phyloP scores from a whole-genome alignment of 2,888 invertebrate species.

The Thera britannica region DNA sequence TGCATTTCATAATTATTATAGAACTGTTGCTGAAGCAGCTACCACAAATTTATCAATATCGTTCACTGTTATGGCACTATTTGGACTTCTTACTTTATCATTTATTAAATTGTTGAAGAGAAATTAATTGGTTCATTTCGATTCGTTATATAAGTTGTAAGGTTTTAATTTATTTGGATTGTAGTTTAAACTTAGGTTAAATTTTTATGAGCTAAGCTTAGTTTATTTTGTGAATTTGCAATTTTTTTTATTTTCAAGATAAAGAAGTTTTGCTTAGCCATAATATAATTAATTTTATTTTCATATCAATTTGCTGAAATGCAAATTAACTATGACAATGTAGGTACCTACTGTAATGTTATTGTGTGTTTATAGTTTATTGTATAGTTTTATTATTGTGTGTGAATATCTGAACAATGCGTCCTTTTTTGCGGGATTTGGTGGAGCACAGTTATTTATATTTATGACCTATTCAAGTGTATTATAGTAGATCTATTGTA shows the following conservation, averaged over 20 bases:
- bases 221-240: conserved; percentile 19
- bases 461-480: no score
- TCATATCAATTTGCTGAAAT: conserved; percentile 21
- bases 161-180: not conserved
- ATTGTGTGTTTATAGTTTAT: not conserved
- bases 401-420: not conserved
- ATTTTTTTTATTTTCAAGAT: conserved; percentile 43
- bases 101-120: conserved; percentile 39
- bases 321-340: conserved; percentile 22
- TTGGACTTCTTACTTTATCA: conserved; percentile 51
- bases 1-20: conserved; percentile 45
- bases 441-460: no score
- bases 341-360: not conserved
- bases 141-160: no score
- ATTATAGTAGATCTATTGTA: not conserved
- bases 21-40: conserved; percentile 35
- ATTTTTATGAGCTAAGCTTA: no score
- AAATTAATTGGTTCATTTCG: not conserved
- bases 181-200: no score
- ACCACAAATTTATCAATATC: conserved; percentile 54
- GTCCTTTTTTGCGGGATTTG: no score
- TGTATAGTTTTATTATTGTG: not conserved
- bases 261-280: conserved; percentile 36
- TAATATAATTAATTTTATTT: conserved; percentile 8
- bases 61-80: conserved; percentile 52